Evolutionary conservation across 64 coral and sea anemone species (phyloP), one percentile per base, ranked within the genome.

Genomic region (Hydrozoanthus tunicans): DNA sequence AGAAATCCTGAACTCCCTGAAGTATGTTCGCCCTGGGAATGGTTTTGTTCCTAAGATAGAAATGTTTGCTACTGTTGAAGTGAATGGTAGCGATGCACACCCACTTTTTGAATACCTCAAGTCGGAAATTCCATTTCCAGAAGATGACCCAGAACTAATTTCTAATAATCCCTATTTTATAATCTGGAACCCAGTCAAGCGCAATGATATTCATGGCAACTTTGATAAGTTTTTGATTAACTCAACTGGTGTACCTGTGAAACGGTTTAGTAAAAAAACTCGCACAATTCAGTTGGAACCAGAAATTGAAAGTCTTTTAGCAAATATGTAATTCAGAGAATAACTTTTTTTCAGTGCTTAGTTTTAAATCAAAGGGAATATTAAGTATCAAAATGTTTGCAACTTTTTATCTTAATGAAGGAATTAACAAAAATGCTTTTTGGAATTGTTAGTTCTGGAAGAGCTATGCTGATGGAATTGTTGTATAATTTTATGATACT

Each of bases 141-240:
- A 56, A 77, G 94, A 92, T 77, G 24, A 93, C 14, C 54, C 81
- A 6, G 68, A 74, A 25, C 24, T 25, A 20, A 54, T 5, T 67
- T 53, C 24, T 67, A n/a, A n/a, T 7, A 54, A 66, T 12, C 8
- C 58, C 14, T 64, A 83, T 65, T 20, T 13, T 10, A 91, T 98
- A 5, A 58, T 93, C 53, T 98, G 96, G 96, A 82, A 14, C 27
- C 96, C 96, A 65, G 94, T 98, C n/a, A 77, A 77, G 6, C 82
- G 96, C 25, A 95, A 53, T 32, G 96, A 98, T n/a, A 62, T 98
- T 23, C 13, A 88, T 11, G 95, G 96, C 91, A 98, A 98, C 93
- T 98, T 98, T 98, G 96, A 98, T 84, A 98, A 98, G 89, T 98
- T 98, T 79, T 81, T 98, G 24, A 80, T 98, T 8, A 88, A 98